These are phyloP conservation scores for Gallinago media DNA, from an alignment of 2,113 vertebrate species.

Conservation along the genomic window DNA sequence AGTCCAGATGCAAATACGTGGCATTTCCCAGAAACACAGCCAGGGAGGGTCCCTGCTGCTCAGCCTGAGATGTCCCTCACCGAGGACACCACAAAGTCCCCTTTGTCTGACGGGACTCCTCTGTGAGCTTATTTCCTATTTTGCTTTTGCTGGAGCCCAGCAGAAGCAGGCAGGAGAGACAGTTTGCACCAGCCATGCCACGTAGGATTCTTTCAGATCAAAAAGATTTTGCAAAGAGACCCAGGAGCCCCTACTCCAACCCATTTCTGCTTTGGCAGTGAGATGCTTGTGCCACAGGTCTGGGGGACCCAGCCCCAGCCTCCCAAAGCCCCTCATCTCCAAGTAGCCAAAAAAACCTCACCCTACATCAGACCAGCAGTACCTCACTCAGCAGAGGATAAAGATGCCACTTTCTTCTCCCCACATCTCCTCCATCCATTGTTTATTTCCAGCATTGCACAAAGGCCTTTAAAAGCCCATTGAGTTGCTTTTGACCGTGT, in stretches of 20 bases:
- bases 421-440: background rate
- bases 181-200: background rate
- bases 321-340: background rate
- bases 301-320: background rate
- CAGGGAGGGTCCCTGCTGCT: background rate
- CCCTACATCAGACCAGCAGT: background rate
- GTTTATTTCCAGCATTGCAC: background rate
- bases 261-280: background rate
- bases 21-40: background rate
- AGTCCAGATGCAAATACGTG: background rate
- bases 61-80: background rate
- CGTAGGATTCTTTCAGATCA: background rate
- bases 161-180: background rate
- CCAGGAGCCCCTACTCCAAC: background rate
- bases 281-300: background rate
- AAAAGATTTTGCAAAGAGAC: background rate
- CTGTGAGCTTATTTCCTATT: background rate
- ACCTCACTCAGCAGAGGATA: background rate
- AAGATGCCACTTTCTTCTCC: background rate
- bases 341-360: background rate
- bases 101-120: background rate
- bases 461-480: conserved; percentile 24
- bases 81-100: background rate
- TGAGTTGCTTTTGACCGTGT: conserved; percentile 32
- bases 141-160: background rate